These are phyloP conservation scores for Acrocephalus arundinaceus DNA, from an alignment of 2,113 vertebrate species.

Conservation along the genomic window DNA sequence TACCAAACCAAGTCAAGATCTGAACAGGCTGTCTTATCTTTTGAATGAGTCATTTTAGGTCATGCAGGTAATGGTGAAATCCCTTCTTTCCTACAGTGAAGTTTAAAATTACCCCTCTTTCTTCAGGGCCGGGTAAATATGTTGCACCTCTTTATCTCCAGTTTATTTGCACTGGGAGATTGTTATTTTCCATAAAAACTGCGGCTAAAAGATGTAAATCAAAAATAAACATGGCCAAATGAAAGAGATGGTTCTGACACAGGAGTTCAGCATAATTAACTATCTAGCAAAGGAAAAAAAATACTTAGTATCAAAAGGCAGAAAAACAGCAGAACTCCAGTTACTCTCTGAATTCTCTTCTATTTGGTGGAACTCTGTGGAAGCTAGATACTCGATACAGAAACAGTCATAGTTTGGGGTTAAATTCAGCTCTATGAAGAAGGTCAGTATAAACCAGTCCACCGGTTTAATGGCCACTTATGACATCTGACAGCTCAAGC, in stretches of 20 bases:
- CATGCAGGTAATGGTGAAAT: background rate
- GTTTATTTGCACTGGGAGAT: slow-evolving; percentile 45
- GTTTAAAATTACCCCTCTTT: background rate
- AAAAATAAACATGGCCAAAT: background rate
- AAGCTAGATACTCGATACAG: background rate
- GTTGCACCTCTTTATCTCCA: background rate
- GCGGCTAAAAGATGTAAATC: background rate
- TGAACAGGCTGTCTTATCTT: slow-evolving; percentile 59
- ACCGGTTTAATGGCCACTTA: background rate
- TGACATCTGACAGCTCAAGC: background rate
- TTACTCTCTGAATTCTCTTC: background rate
- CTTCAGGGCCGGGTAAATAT: background rate
- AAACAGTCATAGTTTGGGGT: background rate
- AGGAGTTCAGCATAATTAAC: background rate
- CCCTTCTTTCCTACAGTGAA: slow-evolving; percentile 7
- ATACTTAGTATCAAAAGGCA: background rate
- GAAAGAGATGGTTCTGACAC: background rate
- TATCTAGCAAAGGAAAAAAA: background rate
- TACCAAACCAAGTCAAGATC: slow-evolving; percentile 35
- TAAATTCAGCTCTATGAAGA: background rate
- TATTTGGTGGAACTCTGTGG: background rate
- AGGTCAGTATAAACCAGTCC: background rate
- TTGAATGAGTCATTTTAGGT: slow-evolving; percentile 9
- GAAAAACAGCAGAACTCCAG: background rate
- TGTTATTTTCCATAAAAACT: background rate